Base-by-base conservation (phyloP, 2,113 vertebrate species). In the Maylandia zebra region DNA sequence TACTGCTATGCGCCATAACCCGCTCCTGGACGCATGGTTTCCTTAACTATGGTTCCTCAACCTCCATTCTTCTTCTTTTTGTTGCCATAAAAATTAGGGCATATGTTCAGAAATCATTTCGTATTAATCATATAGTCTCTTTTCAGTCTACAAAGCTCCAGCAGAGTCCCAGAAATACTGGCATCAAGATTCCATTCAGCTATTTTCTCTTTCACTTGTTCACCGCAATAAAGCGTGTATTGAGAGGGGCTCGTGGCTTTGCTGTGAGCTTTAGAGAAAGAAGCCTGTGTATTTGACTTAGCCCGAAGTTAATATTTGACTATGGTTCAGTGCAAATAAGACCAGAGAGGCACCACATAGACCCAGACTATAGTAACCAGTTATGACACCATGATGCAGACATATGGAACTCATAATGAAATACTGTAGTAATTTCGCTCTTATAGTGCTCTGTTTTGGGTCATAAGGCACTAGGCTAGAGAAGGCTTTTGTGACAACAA, bases 1-100 rank as follows among this genome's bases (percentile, higher is more conserved):
- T 90, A 95, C 95, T 93, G 91, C 91, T 93, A 89, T 83, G 85
- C 78, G 85, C 92, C 95, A 96, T 96, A 91, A 90, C 89, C 88
- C 36, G 32, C 17, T 57, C 36, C 89, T 85, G 43, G 43, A 66
- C 4, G 61, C 27, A 27, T 92, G 86, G 27, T 87, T 86, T 81
- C 50, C 10, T 43, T 83, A 76, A 66, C 6, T 85, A 80, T 80
- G n/a, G 27, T 86, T 56, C 36, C 64, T 81, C 69, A 27, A 36
- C 57, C 50, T n/a, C 7, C 71, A 88, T 86, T 8, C 4, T 48
- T 10, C 4, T 43, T 76, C 30, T 74, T 45, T 32, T 55, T 36
- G 48, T 10, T 27, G 53, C 19, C 19, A 53, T 8, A 12, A 22
- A 41, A 86, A 83, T 19, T 2, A n/a, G 36, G n/a, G 82, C 43